Conservation (phyloP, 1,140 invertebrate species). For the Ceratina japonica region DNA sequence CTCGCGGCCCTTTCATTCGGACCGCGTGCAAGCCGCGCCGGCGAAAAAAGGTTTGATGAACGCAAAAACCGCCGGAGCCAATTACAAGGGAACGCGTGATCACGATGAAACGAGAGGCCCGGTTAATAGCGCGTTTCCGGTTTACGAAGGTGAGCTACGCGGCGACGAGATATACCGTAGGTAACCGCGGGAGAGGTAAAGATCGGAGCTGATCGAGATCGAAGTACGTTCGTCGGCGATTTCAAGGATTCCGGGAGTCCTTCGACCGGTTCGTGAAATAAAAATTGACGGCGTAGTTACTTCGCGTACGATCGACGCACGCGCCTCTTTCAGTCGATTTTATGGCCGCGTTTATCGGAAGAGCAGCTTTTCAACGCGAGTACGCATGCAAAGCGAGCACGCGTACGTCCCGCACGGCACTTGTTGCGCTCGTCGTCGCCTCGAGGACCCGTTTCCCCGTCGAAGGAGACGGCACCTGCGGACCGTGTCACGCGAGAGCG, state of each 20-base stretch:
- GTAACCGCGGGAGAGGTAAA: conserved; percentile 25
- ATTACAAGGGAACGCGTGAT: conserved; percentile 49
- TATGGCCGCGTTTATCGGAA: too few species aligned
- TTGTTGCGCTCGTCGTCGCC: conserved; percentile 42
- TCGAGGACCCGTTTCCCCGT: conserved; percentile 32
- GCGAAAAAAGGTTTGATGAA: conserved; percentile 13
- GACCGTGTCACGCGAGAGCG: conserved; percentile 14
- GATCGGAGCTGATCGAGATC: conserved; percentile 23
- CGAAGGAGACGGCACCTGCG: conserved; percentile 23
- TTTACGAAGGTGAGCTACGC: conserved; percentile 31
- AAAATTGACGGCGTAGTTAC: too few species aligned
- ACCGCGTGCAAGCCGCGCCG: not conserved
- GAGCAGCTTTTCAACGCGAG: too few species aligned
- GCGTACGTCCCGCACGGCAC: conserved; percentile 26
- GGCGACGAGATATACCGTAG: conserved; percentile 18
- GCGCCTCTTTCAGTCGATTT: too few species aligned
- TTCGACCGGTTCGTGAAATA: too few species aligned
- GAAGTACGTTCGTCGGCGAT: not conserved
- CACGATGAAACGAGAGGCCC: conserved; percentile 47
- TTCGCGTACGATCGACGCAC: too few species aligned
- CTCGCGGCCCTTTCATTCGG: not conserved
- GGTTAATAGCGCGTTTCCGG: conserved; percentile 57
- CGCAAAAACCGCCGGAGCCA: conserved; percentile 29
- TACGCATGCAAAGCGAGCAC: conserved; percentile 38
- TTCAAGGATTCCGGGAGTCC: too few species aligned